Base-by-base conservation (phyloP, 1,140 invertebrate species). In the Trachymyrmex cornetzi region DNA sequence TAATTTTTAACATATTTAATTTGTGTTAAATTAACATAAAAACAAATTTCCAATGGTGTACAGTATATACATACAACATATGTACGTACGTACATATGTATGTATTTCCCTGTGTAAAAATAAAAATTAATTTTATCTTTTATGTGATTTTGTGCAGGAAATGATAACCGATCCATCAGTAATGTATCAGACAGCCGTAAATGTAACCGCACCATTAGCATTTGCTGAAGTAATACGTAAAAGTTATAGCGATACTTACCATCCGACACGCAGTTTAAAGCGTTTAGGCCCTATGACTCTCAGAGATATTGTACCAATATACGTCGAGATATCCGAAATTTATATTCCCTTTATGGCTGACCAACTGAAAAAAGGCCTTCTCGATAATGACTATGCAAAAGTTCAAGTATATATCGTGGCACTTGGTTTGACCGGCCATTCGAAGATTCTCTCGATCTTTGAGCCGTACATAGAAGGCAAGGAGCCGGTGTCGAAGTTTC, bases 231-330 rank as follows among this genome's bases (percentile, higher is more conserved):
- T 69, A 22, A 0, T 69, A 1, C 12, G 22, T 3, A 69, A 50
- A 11, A 14, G 0, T 44, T 1, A 6, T 34, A 3, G 2, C 11
- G 4, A n/a, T 55, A 44, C 9, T 55, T n/a, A 4, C 9, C 24
- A 67, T 67, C 9, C 19, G n/a, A 14, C 0, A 24, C n/a, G 12
- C 5, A 44, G 34, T 44, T 22, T 22, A 1, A 16, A 3, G 0
- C n/a, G 0, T 67, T 9, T 38, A 38, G 7, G 34, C 5, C 7
- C 30, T 34, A 22, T 22, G 34, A 67, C 1, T 22, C 1, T 3
- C 9, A 44, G 14, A n/a, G 0, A 12, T 6, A 22, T 5, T 0
- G 6, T 34, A 34, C 0, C 6, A 5, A 0, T 0, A 34, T 5
- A 44, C n/a, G 11, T n/a, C 0, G 64, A 50, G 1, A 3, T 48